A percentile compares a stretch with the other conserved stretches of the same genome.
Evolutionary conservation across 2,888 invertebrate genomes (phyloP).

Genomic region (Heliconius erato): DNA sequence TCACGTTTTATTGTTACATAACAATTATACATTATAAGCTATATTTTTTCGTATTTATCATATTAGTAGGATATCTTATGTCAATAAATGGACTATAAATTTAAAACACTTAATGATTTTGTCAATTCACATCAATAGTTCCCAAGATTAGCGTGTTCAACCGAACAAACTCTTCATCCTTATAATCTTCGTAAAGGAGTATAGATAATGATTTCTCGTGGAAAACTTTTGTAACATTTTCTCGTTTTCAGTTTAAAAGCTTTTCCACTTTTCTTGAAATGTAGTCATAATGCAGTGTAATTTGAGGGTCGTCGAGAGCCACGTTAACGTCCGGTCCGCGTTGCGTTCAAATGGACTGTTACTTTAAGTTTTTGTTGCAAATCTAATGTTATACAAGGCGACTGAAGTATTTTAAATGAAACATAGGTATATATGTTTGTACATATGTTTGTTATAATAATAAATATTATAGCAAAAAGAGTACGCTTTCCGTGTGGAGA

Average conservation of each 20-base stretch:
- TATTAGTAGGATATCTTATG: too few species aligned
- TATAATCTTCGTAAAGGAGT: background rate
- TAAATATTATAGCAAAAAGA: background rate
- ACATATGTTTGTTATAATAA: background rate
- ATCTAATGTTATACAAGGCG: background rate
- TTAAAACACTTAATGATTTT: background rate
- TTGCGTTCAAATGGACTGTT: constrained; percentile 1
- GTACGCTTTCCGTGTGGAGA: background rate
- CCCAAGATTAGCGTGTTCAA: background rate
- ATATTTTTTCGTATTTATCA: too few species aligned
- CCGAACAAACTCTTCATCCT: background rate
- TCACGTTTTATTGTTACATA: too few species aligned
- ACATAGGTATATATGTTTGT: background rate
- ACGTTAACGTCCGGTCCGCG: constrained; percentile 17
- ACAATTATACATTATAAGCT: too few species aligned
- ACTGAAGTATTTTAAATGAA: background rate
- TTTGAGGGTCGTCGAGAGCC: constrained; percentile 18
- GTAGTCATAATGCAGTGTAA: constrained; percentile 34
- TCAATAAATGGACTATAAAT: background rate
- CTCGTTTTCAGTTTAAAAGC: constrained; percentile 31
- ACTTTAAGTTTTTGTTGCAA: constrained; percentile 13
- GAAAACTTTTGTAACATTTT: constrained; percentile 25
- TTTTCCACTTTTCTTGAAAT: constrained; percentile 24
- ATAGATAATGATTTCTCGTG: constrained; percentile 30
- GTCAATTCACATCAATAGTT: background rate